Percentiles rank a stretch among this genome's conserved stretches.
Evolutionary conservation across 2,888 invertebrate genomes (phyloP).

Genomic region (Muschampia plurimacula): DNA sequence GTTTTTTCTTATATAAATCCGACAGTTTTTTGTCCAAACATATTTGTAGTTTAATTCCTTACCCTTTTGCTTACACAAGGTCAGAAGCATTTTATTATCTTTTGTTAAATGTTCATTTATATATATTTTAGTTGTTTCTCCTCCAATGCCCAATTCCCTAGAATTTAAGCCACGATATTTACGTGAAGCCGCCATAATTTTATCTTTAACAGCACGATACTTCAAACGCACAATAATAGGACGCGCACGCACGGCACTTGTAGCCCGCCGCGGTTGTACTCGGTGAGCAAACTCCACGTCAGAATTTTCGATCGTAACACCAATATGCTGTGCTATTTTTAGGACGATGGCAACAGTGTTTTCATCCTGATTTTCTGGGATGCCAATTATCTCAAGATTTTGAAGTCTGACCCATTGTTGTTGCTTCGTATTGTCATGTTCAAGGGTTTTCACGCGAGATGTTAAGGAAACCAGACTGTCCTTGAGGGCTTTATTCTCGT

Average conservation of each 20-base stretch:
- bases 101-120: slow-evolving; percentile 4
- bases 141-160: background rate
- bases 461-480: background rate
- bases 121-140: background rate
- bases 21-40: background rate
- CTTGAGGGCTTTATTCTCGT: background rate
- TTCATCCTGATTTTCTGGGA: background rate
- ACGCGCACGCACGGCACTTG: background rate
- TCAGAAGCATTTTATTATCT: background rate
- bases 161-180: slow-evolving; percentile 2
- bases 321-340: background rate
- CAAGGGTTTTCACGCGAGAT: background rate
- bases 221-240: slow-evolving; percentile 4
- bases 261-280: background rate
- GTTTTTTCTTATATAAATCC: background rate
- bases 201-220: background rate
- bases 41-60: slow-evolving; percentile 4
- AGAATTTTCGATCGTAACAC: background rate
- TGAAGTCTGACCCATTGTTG: background rate
- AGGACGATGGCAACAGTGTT: background rate
- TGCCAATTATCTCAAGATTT: background rate
- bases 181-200: background rate
- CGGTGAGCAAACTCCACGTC: background rate
- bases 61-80: slow-evolving; percentile 4
- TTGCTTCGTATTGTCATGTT: background rate